Evolutionary conservation across 1,140 invertebrate species (phyloP).

Genomic region (Lethocerus indicus): DNA sequence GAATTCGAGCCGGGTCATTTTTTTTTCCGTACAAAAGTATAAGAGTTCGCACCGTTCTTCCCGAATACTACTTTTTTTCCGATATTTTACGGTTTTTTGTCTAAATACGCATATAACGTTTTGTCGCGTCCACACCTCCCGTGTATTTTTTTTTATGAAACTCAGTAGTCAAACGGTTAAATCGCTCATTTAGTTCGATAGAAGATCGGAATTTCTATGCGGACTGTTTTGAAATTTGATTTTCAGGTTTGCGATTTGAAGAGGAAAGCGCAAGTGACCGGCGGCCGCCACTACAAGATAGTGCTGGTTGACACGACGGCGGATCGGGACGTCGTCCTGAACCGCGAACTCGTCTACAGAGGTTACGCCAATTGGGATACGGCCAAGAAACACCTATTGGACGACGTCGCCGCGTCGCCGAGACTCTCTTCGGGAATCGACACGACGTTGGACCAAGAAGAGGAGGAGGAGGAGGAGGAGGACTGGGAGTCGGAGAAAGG

Average conservation of each 20-base stretch:
- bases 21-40: too few species aligned
- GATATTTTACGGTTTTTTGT: too few species aligned
- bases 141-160: too few species aligned
- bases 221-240: not conserved
- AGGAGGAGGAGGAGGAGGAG: not conserved
- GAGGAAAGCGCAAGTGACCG: not conserved
- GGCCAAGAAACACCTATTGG: not conserved
- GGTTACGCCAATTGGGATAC: constrained; percentile 8
- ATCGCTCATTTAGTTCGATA: too few species aligned
- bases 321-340: not conserved
- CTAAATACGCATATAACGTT: too few species aligned
- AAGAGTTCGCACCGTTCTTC: too few species aligned
- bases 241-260: constrained; percentile 3
- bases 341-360: constrained; percentile 1
- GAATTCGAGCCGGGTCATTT: too few species aligned
- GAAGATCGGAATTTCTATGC: too few species aligned
- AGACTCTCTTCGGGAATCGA: too few species aligned
- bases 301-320: not conserved
- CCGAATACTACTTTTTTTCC: too few species aligned
- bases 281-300: not conserved
- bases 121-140: too few species aligned
- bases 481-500: not conserved
- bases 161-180: too few species aligned
- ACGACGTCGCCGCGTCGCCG: not conserved
- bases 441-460: not conserved